phyloP scores from a whole-genome alignment of 1,140 invertebrate species.

The Anoplophora glabripennis region DNA sequence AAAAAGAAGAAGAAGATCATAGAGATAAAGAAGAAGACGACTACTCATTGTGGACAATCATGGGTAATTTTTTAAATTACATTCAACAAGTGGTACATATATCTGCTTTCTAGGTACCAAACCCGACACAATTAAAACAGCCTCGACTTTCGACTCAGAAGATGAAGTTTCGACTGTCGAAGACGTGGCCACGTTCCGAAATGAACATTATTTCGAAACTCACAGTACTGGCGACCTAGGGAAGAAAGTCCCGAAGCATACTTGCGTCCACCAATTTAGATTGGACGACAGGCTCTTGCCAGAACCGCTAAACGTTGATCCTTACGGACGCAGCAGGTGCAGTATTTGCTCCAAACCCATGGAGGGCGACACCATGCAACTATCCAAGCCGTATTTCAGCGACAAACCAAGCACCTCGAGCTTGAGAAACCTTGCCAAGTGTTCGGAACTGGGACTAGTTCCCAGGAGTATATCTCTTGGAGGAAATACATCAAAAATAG shows the following conservation, averaged over 20 bases:
- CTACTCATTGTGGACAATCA: background rate
- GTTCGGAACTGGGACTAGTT: slow-evolving; percentile 15
- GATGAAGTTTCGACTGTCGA: slow-evolving; percentile 4
- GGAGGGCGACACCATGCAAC: slow-evolving; percentile 13
- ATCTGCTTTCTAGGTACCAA: no score
- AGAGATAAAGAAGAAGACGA: background rate
- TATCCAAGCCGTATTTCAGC: slow-evolving; percentile 14
- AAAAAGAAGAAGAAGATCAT: background rate
- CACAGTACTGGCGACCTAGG: slow-evolving; percentile 18
- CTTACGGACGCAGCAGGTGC: slow-evolving; percentile 26
- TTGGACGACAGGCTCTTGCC: slow-evolving; percentile 19
- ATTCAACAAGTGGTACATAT: no score
- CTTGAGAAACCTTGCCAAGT: slow-evolving; percentile 17
- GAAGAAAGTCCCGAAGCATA: slow-evolving; percentile 11
- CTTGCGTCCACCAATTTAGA: slow-evolving; percentile 27
- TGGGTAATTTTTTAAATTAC: background rate
- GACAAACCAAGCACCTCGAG: background rate
- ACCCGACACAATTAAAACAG: no score
- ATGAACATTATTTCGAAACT: slow-evolving; percentile 30
- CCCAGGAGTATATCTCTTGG: slow-evolving; percentile 18
- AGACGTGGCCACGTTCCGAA: slow-evolving; percentile 17
- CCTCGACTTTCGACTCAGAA: background rate
- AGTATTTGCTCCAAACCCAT: slow-evolving; percentile 29
- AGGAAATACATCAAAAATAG: slow-evolving; percentile 22
- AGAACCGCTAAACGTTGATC: slow-evolving; percentile 21